Evolutionary conservation across 2,888 invertebrate species (phyloP).

Genomic region (Didymodactylos carnosus): DNA sequence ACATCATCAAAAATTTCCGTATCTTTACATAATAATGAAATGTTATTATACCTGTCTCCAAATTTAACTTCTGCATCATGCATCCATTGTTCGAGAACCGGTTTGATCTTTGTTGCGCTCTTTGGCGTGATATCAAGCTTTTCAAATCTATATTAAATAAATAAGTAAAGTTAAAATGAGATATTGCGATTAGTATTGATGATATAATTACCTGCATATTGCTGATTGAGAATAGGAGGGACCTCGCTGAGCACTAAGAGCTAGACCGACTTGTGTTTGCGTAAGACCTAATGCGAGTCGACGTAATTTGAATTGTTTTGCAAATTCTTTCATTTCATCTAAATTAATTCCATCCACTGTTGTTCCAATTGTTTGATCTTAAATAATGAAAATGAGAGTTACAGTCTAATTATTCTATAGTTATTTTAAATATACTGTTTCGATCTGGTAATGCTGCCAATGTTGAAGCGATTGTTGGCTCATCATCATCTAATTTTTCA

Average conservation of each 20-base stretch:
- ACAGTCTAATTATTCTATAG: background rate
- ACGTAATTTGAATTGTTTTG: slow-evolving; percentile 81
- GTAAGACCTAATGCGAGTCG: slow-evolving; percentile 77
- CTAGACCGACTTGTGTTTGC: slow-evolving; percentile 69
- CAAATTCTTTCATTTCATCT: slow-evolving; percentile 93
- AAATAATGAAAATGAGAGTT: too few species aligned
- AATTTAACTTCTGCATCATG: slow-evolving; percentile 94
- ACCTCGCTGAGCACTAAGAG: slow-evolving; percentile 80
- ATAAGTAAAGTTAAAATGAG: background rate
- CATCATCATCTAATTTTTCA: background rate
- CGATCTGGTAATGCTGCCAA: background rate
- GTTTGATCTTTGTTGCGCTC: slow-evolving; percentile 96
- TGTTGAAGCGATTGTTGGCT: background rate
- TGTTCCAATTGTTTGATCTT: slow-evolving; percentile 37
- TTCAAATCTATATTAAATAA: slow-evolving; percentile 51
- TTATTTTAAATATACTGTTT: background rate
- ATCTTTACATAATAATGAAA: background rate
- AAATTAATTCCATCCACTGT: slow-evolving; percentile 86
- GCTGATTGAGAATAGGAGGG: slow-evolving; percentile 97
- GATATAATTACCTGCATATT: too few species aligned
- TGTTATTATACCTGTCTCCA: slow-evolving; percentile 35
- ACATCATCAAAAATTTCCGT: background rate
- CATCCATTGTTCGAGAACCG: slow-evolving; percentile 95
- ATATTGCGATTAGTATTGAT: slow-evolving; percentile 42
- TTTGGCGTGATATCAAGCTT: slow-evolving; percentile 97